Conservation (phyloP, 2,888 invertebrate genomes). For the Drosophila infuscata region DNA sequence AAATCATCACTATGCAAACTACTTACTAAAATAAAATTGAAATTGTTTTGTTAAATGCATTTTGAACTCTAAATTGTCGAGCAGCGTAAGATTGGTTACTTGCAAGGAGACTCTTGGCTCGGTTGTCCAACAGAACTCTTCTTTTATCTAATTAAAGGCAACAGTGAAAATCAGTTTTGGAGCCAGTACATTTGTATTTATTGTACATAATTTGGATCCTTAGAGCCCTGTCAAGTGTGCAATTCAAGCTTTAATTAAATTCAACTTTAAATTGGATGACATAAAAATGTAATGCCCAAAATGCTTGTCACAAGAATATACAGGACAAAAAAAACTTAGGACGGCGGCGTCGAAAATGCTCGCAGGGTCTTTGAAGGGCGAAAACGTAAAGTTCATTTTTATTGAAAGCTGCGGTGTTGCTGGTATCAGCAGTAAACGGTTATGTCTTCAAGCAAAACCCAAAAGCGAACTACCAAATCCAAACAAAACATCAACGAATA, state of each 20-base stretch:
- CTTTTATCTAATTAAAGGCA: neutral
- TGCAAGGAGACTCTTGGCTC: neutral
- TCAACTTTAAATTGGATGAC: conserved; percentile 66
- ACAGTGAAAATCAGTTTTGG: neutral
- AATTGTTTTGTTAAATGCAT: conserved; percentile 55
- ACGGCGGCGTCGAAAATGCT: neutral
- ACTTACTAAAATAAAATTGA: conserved; percentile 58
- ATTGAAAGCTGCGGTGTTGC: conserved; percentile 54
- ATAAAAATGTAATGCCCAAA: conserved; percentile 59
- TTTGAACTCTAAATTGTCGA: neutral
- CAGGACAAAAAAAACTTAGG: conserved; percentile 22
- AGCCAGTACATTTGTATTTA: neutral
- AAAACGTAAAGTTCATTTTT: conserved; percentile 48
- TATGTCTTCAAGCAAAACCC: conserved; percentile 58
- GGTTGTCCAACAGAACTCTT: neutral
- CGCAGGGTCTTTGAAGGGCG: conserved; percentile 17
- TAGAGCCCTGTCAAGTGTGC: conserved; percentile 11
- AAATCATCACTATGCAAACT: conserved; percentile 50
- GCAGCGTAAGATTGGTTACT: neutral
- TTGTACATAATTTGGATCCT: conserved; percentile 8
- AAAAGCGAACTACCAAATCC: conserved; percentile 53
- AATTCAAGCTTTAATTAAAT: conserved; percentile 58
- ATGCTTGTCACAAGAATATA: conserved; percentile 41
- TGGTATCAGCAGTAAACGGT: conserved; percentile 67
- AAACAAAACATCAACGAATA: conserved; percentile 62